phyloP scores from a whole-genome alignment of 2,113 vertebrate genomes.

The Serilophus lunatus region DNA sequence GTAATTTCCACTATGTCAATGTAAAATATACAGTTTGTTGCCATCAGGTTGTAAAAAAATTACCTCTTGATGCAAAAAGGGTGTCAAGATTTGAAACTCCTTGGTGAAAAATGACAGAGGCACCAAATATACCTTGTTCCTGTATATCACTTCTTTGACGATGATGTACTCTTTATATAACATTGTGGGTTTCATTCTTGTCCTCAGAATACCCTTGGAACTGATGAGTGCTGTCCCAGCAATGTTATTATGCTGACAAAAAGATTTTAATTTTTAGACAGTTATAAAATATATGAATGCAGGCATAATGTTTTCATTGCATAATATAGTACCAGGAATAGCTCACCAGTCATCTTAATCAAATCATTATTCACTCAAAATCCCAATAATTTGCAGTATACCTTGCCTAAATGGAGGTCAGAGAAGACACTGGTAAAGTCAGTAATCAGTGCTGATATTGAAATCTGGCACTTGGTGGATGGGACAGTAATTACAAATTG shows the following conservation, averaged over 20 bases:
- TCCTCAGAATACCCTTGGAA: slow-evolving; percentile 58
- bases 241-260: slow-evolving; percentile 36
- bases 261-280: slow-evolving; percentile 26
- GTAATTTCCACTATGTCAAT: slow-evolving; percentile 60
- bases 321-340: slow-evolving; percentile 35
- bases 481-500: neutral
- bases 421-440: neutral
- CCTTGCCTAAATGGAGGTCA: neutral
- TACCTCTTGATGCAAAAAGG: slow-evolving; percentile 54
- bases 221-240: slow-evolving; percentile 6
- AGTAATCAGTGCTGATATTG: neutral
- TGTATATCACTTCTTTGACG: slow-evolving; percentile 34
- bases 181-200: slow-evolving; percentile 45
- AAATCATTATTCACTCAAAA: slow-evolving; percentile 33
- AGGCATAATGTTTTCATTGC: slow-evolving; percentile 35
- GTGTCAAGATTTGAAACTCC: slow-evolving; percentile 61
- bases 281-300: slow-evolving; percentile 30
- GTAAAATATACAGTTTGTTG: slow-evolving; percentile 48
- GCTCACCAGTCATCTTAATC: slow-evolving; percentile 34
- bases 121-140: slow-evolving; percentile 1
- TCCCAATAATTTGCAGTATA: neutral
- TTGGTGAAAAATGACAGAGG: slow-evolving; percentile 56
- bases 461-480: neutral
- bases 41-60: slow-evolving; percentile 59
- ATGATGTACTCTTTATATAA: slow-evolving; percentile 56